Conservation (phyloP, 2,797 vertebrate genomes). For the Acrossocheilus fasciatus region DNA sequence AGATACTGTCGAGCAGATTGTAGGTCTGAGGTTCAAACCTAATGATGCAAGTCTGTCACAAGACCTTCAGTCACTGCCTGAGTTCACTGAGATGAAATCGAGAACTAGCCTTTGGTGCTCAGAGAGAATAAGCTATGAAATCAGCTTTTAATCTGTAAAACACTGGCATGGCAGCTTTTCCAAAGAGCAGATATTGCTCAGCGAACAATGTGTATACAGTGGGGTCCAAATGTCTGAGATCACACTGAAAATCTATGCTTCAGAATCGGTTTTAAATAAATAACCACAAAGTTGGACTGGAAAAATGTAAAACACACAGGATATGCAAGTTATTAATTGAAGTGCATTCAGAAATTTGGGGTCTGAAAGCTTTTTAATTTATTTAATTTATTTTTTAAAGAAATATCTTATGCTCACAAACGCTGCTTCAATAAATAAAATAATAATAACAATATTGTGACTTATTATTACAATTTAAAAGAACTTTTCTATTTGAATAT, state of each 20-base stretch:
- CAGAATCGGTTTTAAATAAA: conserved; percentile 4
- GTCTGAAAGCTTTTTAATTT: not conserved
- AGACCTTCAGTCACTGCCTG: conserved; percentile 28
- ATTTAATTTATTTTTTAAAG: no score
- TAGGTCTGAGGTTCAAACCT: conserved; percentile 43
- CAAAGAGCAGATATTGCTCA: conserved; percentile 14
- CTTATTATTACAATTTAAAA: not conserved
- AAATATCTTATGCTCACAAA: no score
- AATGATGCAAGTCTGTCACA: conserved; percentile 41
- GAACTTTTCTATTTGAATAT: not conserved
- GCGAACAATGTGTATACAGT: not conserved
- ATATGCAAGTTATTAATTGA: not conserved
- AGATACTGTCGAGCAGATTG: conserved; percentile 28
- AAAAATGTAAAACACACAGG: not conserved
- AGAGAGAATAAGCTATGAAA: conserved; percentile 4
- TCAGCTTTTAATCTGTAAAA: conserved; percentile 22
- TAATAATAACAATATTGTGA: no score
- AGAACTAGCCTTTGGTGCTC: conserved; percentile 19
- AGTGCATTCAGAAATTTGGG: not conserved
- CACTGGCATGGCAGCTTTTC: conserved; percentile 17
- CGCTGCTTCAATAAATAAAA: no score
- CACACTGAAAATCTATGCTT: not conserved
- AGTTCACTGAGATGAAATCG: conserved; percentile 24
- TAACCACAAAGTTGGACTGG: not conserved
- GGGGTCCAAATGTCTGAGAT: not conserved